Base-by-base conservation (phyloP, 2,113 vertebrate genomes). In the Corythaeola cristata region DNA sequence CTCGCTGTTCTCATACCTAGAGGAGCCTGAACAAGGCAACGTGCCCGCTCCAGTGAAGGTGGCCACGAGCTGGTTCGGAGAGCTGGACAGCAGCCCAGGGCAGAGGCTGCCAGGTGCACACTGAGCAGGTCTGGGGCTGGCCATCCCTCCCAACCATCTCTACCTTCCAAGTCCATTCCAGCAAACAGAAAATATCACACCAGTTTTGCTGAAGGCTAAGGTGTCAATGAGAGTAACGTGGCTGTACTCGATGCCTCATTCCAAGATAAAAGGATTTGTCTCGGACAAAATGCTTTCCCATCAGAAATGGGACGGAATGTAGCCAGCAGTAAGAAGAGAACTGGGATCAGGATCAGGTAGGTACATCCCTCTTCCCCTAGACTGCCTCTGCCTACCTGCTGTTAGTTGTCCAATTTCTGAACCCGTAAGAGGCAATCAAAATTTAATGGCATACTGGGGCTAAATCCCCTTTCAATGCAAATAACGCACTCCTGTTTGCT, bases 1-100 rank as follows among this genome's bases (percentile, higher is more conserved):
- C 1, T 75, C 4, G 2, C 35, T 30, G 23, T 30, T 47, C 53
- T 47, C 14, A 30, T 12, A 60, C 17, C 28, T 67, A 78, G 52
- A 62, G 35, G 27, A 84, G 44, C 66, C 79, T 69, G 45, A 59
- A 45, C 22, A 37, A 59, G 55, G 69, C 49, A 62, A 56, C 5
- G 4, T 4, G 5, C 39, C 39, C 9, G 3, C 35, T 64, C 71
- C 71, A n/a, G 32, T 3, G 49, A 56, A 30, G 47, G n/a, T 23
- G 55, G n/a, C 26, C 7, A 4, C 0, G 5, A 79, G n/a, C 47
- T 56, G 27, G 52, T 44, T 75, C 0, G 0, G 60, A 66, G 32
- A 64, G 47, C 26, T 5, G 8, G 52, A 28, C 17, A 68, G 73
- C 44, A 74, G 18, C 49, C 39, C 62, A 88, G 62, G 44, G 76